A percentile compares a stretch with the other conserved stretches of the same genome.
Conservation (phyloP, 2,888 invertebrate species). For the Drosophila infuscata region DNA sequence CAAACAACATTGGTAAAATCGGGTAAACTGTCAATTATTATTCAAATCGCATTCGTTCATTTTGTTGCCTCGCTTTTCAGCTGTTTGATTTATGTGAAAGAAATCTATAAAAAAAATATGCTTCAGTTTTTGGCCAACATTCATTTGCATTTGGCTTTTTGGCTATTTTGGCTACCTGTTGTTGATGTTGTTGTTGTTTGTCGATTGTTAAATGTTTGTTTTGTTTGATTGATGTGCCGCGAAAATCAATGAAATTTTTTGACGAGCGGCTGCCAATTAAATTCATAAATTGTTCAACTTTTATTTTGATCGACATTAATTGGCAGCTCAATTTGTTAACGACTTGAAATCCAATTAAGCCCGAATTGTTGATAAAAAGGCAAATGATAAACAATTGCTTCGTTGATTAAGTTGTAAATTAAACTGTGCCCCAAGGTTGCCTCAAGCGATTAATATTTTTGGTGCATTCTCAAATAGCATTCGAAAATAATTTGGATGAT, state of each 20-base stretch:
- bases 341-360: constrained; percentile 45
- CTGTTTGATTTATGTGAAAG: constrained; percentile 42
- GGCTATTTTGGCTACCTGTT: constrained; percentile 11
- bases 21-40: constrained; percentile 61
- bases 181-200: constrained; percentile 12
- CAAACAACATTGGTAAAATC: constrained; percentile 2
- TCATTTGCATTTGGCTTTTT: constrained; percentile 42
- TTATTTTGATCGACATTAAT: constrained; percentile 64
- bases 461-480: constrained; percentile 39
- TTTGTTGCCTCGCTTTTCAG: constrained; percentile 46
- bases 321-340: constrained; percentile 43
- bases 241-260: constrained; percentile 34
- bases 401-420: constrained; percentile 3
- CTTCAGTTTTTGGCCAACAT: constrained; percentile 29
- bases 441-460: neutral
- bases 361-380: constrained; percentile 22
- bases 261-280: constrained; percentile 58
- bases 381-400: neutral
- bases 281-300: constrained; percentile 56
- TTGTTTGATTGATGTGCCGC: constrained; percentile 67
- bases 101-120: constrained; percentile 18
- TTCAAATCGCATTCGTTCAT: constrained; percentile 68
- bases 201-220: constrained; percentile 65
- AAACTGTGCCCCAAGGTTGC: constrained; percentile 11
- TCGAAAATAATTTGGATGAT: constrained; percentile 39